A percentile compares a stretch with the other conserved stretches of the same genome.
Evolutionary conservation across 2,888 invertebrate genomes (phyloP).

Genomic region (Amblyteles armatorius): DNA sequence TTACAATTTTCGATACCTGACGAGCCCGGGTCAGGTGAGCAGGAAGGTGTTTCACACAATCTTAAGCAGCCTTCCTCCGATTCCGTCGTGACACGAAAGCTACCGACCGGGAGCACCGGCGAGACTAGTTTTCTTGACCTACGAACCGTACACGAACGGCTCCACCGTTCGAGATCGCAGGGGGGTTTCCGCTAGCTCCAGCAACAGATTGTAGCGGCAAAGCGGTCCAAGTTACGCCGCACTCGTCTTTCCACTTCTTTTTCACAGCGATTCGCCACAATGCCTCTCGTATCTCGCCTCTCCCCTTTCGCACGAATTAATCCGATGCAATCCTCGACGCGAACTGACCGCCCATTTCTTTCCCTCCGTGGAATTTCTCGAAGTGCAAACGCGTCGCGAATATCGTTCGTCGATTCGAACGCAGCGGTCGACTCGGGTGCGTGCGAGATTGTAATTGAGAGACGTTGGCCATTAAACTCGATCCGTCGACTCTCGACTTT

Average conservation of each 20-base stretch:
- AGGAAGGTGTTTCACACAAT: not conserved
- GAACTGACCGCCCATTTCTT: not conserved
- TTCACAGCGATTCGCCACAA: not conserved
- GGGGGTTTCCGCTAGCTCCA: not conserved
- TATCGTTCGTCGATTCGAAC: not conserved
- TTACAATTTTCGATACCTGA: not conserved
- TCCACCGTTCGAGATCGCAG: not conserved
- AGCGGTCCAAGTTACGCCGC: not conserved
- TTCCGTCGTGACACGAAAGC: not conserved
- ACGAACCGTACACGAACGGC: not conserved
- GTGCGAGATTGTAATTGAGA: not conserved
- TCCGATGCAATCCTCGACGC: too few species aligned
- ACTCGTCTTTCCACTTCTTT: not conserved
- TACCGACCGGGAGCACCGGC: not conserved
- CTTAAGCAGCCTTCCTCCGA: not conserved
- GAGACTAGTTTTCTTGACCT: constrained; percentile 18
- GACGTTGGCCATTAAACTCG: not conserved
- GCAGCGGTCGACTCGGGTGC: not conserved
- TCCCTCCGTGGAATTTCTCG: not conserved
- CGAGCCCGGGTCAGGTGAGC: not conserved
- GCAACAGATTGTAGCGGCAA: constrained; percentile 8
- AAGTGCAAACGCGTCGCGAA: not conserved
- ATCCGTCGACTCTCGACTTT: not conserved
- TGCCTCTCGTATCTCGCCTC: not conserved
- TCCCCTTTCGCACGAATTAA: not conserved